phyloP scores from a whole-genome alignment of 2,113 vertebrate genomes.

The Rhadina sibilatrix region DNA sequence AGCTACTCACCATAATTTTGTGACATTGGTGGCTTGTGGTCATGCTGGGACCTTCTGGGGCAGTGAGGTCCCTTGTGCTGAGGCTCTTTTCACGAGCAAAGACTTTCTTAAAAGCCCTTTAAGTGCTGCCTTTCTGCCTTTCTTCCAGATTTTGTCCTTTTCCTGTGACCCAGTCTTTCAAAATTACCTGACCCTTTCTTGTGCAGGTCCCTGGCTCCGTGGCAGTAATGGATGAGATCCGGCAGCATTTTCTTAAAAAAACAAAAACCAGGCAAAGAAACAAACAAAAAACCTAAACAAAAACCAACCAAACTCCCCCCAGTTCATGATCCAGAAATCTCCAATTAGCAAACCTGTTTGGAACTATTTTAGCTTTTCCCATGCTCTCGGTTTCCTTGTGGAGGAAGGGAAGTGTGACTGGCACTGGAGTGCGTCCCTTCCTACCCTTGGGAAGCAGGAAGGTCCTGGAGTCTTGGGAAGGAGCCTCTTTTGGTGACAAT shows the following conservation, averaged over 20 bases:
- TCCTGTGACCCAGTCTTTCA: background rate
- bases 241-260: background rate
- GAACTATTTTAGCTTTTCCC: background rate
- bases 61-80: background rate
- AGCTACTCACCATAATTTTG: fast-evolving
- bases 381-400: background rate
- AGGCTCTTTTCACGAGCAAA: background rate
- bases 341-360: background rate
- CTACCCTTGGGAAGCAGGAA: constrained; percentile 28
- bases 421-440: background rate
- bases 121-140: background rate
- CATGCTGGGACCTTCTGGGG: fast-evolving
- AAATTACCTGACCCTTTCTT: background rate
- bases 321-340: background rate
- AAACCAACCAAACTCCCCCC: background rate
- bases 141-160: background rate
- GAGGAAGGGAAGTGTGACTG: background rate
- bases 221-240: background rate
- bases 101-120: background rate
- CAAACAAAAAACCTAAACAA: background rate
- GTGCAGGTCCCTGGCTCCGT: background rate
- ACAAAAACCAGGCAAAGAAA: background rate
- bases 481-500: background rate
- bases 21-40: fast-evolving
- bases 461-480: background rate